Base-by-base conservation (phyloP, 2,888 invertebrate species). In the Caenorhabditis zanzibari region DNA sequence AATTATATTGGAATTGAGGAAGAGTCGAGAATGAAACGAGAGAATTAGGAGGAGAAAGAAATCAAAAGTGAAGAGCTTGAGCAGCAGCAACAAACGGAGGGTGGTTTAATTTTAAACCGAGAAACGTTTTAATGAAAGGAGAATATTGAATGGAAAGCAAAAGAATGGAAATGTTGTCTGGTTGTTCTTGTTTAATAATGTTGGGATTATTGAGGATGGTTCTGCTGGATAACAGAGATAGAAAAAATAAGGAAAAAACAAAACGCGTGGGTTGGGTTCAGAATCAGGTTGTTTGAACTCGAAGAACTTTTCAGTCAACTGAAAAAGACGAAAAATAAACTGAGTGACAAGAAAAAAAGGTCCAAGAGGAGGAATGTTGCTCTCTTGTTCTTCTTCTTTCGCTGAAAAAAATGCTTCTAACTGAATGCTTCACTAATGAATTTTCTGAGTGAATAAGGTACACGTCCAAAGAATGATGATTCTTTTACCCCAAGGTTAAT, bases 401-500 rank as follows among this genome's bases (percentile, higher is more conserved):
- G 16, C 19, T 35, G 7, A 59, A 44, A 24, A 63, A 61, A 61
- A 63, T n/a, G 63, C 63, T 44, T 44, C 16, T 24, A 41, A 19
- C 16, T 35, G 35, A 22, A 44, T 52, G 66, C 35, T 58, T 66
- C 47, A 22, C 58, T 75, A 58, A 75, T 75, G 66, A 75, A 44
- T 64, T 74, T 54, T 72, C 14, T 41, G 35, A 35, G 41, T 41
- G 49, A 35, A 66, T 47, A 9, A n/a, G 26, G 22, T 32, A 38
- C 41, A 74, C 24, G 54, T 26, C 26, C 24, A 61, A 44, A 1
- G 41, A 22, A 14, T 16, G 35, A 52, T 61, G 35, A 24, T 59
- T 58, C 56, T 59, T 28, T 44, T 32, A 32, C 32, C 32, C 66
- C 76, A 76, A 76, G 68, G 76, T 68, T 66, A 32, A 38, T 54